Base-by-base conservation (phyloP, 2,797 vertebrate species). In the Pempheris klunzingeri region DNA sequence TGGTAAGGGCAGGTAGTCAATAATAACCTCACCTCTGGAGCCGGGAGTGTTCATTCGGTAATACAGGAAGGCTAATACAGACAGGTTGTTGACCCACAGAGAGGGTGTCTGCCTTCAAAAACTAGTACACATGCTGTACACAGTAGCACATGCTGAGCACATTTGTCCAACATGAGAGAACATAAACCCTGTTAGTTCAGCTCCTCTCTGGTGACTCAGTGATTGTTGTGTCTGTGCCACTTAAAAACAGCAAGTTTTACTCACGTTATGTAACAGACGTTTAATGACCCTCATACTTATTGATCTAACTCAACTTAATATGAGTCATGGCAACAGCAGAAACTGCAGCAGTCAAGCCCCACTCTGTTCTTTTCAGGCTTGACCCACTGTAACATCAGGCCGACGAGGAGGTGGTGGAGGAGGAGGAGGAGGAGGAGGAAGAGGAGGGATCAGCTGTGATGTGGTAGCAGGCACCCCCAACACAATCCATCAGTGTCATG, bases 211-310 rank as follows among this genome's bases (percentile, higher is more conserved):
- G 71, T 92, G 88, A 92, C 78, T 92, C 90, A 88, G 58, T 18
- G 55, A 53, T 73, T 89, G 85, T 88, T 90, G 62, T 88, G 90
- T 90, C 85, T 88, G 80, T 41, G 47, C 58, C 71, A 59, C 85
- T 74, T 50, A 57, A 73, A 79, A 74, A 67, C 81, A 82, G 50
- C 15, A 54, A 74, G 64, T 67, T 86, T 78, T 61, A 69, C 72
- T 55, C 57, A 49, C 36, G 61, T 90, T 89, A 77, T 55, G 64
- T 59, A 89, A 89, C 36, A 52, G 59, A 15, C 68, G 54, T 43
- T 62, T 55, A 73, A 70, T 57, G 50, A 61, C 63, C 72, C 62
- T 61, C 38, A 58, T 24, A 64, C 59, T 74, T 82, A 88, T 83
- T 49, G 82, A 88, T 89, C 68, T 72, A 47, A 71, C 70, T 72